A percentile compares a stretch with the other conserved stretches of the same genome.
Conservation (phyloP, 2,797 vertebrate genomes). For the Glyptemys insculpta region DNA sequence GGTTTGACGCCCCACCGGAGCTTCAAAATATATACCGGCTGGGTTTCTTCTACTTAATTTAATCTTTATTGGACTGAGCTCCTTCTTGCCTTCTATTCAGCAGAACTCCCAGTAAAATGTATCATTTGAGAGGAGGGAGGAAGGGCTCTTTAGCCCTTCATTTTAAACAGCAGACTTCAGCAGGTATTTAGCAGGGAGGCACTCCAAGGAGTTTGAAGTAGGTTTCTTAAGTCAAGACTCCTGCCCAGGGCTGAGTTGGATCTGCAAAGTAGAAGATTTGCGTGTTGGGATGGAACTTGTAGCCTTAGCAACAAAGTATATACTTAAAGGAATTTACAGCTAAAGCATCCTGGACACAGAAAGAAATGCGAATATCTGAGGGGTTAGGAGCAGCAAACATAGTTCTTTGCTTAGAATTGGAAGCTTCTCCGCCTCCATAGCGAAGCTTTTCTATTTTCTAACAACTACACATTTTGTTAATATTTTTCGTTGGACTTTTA, state of each 20-base stretch:
- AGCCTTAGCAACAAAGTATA: constrained; percentile 79
- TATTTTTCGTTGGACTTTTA: background rate
- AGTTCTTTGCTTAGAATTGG: background rate
- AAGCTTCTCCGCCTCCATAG: background rate
- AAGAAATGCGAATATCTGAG: constrained; percentile 63
- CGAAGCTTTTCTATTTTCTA: constrained; percentile 24
- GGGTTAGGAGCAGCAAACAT: background rate
- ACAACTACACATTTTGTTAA: background rate
- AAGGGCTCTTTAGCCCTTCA: constrained; percentile 35
- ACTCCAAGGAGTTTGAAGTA: constrained; percentile 23
- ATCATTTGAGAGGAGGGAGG: constrained; percentile 28
- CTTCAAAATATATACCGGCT: constrained; percentile 71
- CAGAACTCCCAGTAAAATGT: constrained; percentile 52
- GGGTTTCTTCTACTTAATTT: constrained; percentile 82
- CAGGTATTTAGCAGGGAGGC: constrained; percentile 36
- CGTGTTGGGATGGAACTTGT: constrained; percentile 72
- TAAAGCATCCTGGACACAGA: constrained; percentile 67
- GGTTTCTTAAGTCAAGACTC: constrained; percentile 19
- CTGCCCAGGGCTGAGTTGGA: constrained; percentile 48
- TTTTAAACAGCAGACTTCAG: background rate
- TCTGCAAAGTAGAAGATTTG: constrained; percentile 55
- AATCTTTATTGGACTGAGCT: constrained; percentile 73
- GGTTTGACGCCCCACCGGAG: constrained; percentile 76
- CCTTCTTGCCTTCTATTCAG: constrained; percentile 62
- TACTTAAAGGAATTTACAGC: constrained; percentile 77